Base-by-base conservation (phyloP, 2,888 invertebrate species). In the Zonitis immaculata region DNA sequence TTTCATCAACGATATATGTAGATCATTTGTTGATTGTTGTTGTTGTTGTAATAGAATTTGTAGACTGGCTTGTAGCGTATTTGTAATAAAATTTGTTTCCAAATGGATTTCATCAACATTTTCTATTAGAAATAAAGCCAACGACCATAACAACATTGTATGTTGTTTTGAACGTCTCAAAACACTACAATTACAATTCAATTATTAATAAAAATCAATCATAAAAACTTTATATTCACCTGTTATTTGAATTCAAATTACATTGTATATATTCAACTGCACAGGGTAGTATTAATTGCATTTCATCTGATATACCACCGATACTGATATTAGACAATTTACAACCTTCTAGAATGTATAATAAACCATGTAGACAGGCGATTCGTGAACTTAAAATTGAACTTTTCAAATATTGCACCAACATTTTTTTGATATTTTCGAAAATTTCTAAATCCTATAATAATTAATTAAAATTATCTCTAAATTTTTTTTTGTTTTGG, bases 41-140 rank as follows among this genome's bases (percentile, higher is more conserved):
- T 11, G 60, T 20, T 49, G 30, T 25, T 68, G 75, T 56, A 77
- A 75, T 35, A 80, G 73, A 57, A 81, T 72, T 53, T 76, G 77
- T 62, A 82, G 78, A 25, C 82, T 83, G 44, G 80, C 73, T 65
- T 82, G 81, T 59, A 86, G 74, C 42, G 83, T 79, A 50, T 79
- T 80, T 16, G 79, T 76, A 50, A 81, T 75, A 66, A 82, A 77
- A 73, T 82, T 80, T 42, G 79, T 75, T 59, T 83, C 83, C 47
- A 81, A 76, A 58, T 82, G 82, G 49, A 79, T 78, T 66, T 87
- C 86, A 58, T 85, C 83, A 28, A 86, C 78, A 69, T 85, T 84
- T 74, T 91, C 90, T 65, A 89, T 78, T 54, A 91, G 76, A 73
- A 86, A 88, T 74, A 89, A 89, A 46, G 86, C 83, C 45, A 88